These are phyloP conservation scores for Pocillopora damicornis DNA, from an alignment of 64 coral and sea anemone genomes.

Conservation along the genomic window DNA sequence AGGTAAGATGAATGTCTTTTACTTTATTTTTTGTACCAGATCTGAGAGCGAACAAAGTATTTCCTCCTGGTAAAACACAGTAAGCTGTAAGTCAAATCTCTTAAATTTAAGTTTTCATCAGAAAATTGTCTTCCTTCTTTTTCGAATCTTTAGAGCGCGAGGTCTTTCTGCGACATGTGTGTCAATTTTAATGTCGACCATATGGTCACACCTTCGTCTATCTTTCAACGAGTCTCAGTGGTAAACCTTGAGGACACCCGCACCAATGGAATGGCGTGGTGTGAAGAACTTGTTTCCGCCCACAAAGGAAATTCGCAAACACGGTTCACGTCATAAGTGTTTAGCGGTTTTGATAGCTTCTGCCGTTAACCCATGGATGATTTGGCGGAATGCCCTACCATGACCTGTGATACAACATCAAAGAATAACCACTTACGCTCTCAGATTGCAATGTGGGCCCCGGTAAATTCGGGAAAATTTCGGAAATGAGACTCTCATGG, in stretches of 20 bases:
- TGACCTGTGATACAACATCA: background rate
- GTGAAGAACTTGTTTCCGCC: slow-evolving; percentile 5
- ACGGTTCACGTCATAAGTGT: background rate
- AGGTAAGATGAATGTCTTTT: no score
- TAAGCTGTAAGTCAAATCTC: background rate
- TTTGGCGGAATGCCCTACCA: background rate
- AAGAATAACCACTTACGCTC: background rate
- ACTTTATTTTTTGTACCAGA: background rate
- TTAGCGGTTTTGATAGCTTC: background rate
- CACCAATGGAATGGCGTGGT: background rate
- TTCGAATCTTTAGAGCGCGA: background rate
- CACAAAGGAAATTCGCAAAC: background rate
- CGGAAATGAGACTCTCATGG: background rate
- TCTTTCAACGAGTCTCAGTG: background rate
- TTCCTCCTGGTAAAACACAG: no score
- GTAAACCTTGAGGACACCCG: background rate
- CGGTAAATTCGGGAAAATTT: background rate
- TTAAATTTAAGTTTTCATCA: background rate
- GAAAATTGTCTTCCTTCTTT: background rate
- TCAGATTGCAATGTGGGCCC: background rate
- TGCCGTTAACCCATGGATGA: background rate
- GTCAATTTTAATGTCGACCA: background rate
- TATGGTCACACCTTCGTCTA: background rate
- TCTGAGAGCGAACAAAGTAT: no score
- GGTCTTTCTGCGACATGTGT: background rate